Evolutionary conservation across 2,888 invertebrate genomes (phyloP).

Genomic region (Bombylius major): DNA sequence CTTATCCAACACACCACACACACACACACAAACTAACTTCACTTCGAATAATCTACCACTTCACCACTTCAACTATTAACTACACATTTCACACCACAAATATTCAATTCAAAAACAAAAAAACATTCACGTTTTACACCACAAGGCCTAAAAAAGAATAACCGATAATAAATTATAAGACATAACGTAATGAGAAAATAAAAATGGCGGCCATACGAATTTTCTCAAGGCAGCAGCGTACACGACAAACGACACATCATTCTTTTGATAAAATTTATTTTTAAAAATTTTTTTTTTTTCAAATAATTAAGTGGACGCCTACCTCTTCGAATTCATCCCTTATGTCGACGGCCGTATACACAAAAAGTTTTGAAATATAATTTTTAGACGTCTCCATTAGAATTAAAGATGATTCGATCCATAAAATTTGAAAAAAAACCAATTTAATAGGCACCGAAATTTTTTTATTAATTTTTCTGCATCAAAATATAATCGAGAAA

Average conservation of each 20-base stretch:
- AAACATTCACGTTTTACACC: too few species aligned
- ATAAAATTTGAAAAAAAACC: not conserved
- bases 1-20: too few species aligned
- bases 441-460: conserved; percentile 6
- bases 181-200: too few species aligned
- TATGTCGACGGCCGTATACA: conserved; percentile 70
- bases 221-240: conserved; percentile 15
- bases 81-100: too few species aligned
- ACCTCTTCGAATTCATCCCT: conserved; percentile 88
- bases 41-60: too few species aligned
- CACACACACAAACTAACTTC: too few species aligned
- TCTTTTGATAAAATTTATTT: too few species aligned
- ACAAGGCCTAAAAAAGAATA: too few species aligned
- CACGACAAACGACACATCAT: conserved; percentile 6
- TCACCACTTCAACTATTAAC: too few species aligned
- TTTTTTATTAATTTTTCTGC: not conserved
- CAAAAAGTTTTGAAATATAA: conserved; percentile 56
- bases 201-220: conserved; percentile 28
- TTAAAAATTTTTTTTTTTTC: conserved; percentile 1
- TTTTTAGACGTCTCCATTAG: conserved; percentile 31
- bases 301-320: conserved; percentile 25
- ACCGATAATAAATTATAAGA: too few species aligned
- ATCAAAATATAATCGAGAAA: conserved; percentile 1
- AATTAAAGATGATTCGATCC: too few species aligned
- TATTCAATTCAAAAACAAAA: too few species aligned